Evolutionary conservation across 2,888 invertebrate genomes (phyloP), one percentile per base, ranked within the genome.

Genomic region (Drosophila macrothrix): DNA sequence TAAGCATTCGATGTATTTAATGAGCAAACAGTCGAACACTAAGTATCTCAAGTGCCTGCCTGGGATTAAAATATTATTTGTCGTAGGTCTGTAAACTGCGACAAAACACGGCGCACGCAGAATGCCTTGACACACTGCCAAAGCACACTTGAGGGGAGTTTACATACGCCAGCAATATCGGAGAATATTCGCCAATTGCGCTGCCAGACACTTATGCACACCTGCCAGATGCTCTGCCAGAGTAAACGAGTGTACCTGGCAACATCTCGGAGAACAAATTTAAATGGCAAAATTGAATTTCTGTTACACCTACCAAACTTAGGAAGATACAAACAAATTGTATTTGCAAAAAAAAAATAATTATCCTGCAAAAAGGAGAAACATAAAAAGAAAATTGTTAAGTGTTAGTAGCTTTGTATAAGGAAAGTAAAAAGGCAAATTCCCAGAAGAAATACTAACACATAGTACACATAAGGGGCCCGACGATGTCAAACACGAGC

Each of bases 51-150:
- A 72, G 56, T 54, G 31, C 7, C 37, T n/a, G 53, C 12, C 31
- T 55, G 29, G 22, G 25, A 60, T 60, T 62, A 50, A 56, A 60
- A 35, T 67, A 31, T 59, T 60, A 35, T 59, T 63, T 78, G 43
- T 28, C 58, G 43, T 50, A 59, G 62, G 67, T 59, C 68, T 39
- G 43, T n/a, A 39, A 65, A 54, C 31, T 33, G 16, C 53, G 28
- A 37, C 54, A 43, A 46, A 52, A 28, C 37, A 5, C 7, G 46
- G 16, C 22, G 46, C 22, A 25, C 9, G 46, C 9, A 22, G 22
- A 25, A 25, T 39, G 39, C 39, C 39, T 56, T 56, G 56, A 39
- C 56, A 56, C 56, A 55, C 46, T 22, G 7, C 46, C 4, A 22
- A 14, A 22, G 46, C 22, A 16, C 46, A 25, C 22, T 4, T 46